A percentile compares a stretch with the other conserved stretches of the same genome.
phyloP scores from a whole-genome alignment of 2,888 invertebrate genomes.

The Mesorhabditis spiculigera region DNA sequence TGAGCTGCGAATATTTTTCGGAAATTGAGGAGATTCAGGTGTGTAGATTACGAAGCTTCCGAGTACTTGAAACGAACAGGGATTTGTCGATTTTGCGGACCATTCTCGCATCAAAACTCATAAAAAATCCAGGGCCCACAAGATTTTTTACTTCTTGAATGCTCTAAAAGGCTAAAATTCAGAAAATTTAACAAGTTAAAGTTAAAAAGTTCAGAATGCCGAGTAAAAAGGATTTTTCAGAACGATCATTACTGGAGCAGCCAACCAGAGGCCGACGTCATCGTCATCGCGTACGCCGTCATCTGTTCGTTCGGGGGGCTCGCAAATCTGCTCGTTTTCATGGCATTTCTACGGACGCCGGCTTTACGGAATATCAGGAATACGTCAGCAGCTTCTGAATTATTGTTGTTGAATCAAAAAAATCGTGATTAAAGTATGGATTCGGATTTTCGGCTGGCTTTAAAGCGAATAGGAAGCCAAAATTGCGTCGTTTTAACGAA shows the following conservation, averaged over 20 bases:
- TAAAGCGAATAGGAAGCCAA: not conserved
- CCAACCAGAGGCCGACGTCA: constrained; percentile 39
- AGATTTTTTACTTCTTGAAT: not conserved
- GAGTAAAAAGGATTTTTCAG: constrained; percentile 26
- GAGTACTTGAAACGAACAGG: not conserved
- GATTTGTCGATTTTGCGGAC: too few relatives aligned
- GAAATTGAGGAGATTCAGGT: not conserved
- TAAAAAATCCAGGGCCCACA: too few relatives aligned
- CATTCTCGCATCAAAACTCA: too few relatives aligned
- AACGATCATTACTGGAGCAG: constrained; percentile 49
- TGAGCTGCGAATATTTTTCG: constrained; percentile 1
- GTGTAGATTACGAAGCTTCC: not conserved
- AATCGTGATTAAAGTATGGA: not conserved
- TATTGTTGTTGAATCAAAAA: not conserved
- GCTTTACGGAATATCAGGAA: constrained; percentile 54
- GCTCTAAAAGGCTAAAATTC: not conserved
- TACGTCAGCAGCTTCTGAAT: constrained; percentile 18
- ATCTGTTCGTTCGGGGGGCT: constrained; percentile 54
- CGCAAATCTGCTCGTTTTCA: constrained; percentile 49
- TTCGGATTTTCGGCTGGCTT: not conserved
- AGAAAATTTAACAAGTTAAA: not conserved
- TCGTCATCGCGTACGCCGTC: constrained; percentile 46
- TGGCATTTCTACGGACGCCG: constrained; percentile 43
- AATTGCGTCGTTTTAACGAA: not conserved
- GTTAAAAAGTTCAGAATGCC: not conserved